A percentile compares a stretch with the other conserved stretches of the same genome.
Conservation (phyloP, 2,113 vertebrate species). For the Colinus virginianus region DNA sequence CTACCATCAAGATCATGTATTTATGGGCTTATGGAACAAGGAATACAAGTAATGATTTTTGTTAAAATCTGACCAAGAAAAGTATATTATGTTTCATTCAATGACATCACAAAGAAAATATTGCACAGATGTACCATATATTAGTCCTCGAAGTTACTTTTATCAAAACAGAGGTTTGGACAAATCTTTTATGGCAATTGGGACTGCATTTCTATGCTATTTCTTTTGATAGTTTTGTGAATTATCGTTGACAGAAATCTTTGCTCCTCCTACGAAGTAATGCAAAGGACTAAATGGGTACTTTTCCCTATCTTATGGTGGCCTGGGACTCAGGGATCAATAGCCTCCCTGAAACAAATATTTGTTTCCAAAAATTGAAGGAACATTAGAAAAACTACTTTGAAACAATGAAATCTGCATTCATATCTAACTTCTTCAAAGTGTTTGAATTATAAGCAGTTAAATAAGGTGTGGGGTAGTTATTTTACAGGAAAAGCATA, state of each 20-base stretch:
- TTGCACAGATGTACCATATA: background rate
- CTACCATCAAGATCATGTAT: background rate
- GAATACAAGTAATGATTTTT: background rate
- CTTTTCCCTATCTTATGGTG: fast-evolving
- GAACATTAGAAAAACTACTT: background rate
- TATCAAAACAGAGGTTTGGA: background rate
- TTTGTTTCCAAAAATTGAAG: background rate
- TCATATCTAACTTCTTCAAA: background rate
- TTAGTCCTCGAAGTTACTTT: background rate
- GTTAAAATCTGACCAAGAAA: background rate
- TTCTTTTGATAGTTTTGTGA: background rate
- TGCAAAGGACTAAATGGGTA: background rate
- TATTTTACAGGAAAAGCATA: background rate
- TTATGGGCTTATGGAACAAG: background rate
- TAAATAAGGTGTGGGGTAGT: background rate
- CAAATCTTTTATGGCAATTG: background rate
- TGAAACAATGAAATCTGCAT: background rate
- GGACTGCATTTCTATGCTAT: background rate
- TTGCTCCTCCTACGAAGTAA: background rate
- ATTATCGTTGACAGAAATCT: background rate
- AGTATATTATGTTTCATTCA: background rate
- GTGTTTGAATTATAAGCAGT: background rate
- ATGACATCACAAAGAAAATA: background rate
- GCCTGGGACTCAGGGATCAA: background rate
- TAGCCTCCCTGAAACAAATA: background rate